phyloP scores from a whole-genome alignment of 1,140 invertebrate species.

The silkworm (Bombyx mori) region ASM3026992v2 NC_085127.1:906001-906500 shows the following conservation, averaged over 20 bases:
- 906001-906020: conserved; percentile 50
- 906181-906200: conserved; percentile 13
- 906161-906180: too few relatives aligned
- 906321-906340: conserved; percentile 45
- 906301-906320: conserved; percentile 57
- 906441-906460: not conserved
- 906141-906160: conserved; percentile 7
- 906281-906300: conserved; percentile 55
- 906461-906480: too few relatives aligned
- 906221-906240: conserved; percentile 63
- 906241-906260: conserved; percentile 52
- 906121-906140: conserved; percentile 23
- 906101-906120: conserved; percentile 53
- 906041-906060: conserved; percentile 17
- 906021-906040: conserved; percentile 44
- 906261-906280: conserved; percentile 58
- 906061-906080: conserved; percentile 45
- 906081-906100: conserved; percentile 33
- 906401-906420: too few relatives aligned
- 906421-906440: not conserved
- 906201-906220: conserved; percentile 49
- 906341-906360: conserved; percentile 52
- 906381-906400: conserved; percentile 26
- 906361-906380: conserved; percentile 44
- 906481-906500: too few relatives aligned